Evolutionary conservation across 2,888 invertebrate genomes (phyloP).

Genomic region (Spatulosminthurus flaviceps): DNA sequence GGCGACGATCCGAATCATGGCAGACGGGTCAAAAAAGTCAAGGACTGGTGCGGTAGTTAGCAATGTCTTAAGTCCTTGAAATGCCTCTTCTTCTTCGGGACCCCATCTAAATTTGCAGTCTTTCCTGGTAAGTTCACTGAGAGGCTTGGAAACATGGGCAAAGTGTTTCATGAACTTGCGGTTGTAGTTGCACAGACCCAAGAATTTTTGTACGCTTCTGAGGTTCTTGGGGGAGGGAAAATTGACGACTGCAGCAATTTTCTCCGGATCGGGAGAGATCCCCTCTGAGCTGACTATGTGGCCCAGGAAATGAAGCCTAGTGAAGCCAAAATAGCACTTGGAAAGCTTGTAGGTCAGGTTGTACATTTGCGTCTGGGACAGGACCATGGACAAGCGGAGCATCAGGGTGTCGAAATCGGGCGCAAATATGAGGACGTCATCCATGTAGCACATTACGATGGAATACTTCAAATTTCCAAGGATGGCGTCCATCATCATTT

Average conservation of each 20-base stretch:
- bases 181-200: slow-evolving; percentile 54
- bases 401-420: not conserved
- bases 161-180: slow-evolving; percentile 46
- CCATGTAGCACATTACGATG: too few species aligned
- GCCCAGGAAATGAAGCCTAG: slow-evolving; percentile 64
- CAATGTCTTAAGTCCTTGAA: not conserved
- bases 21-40: not conserved
- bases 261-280: slow-evolving; percentile 51
- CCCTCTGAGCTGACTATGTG: slow-evolving; percentile 64
- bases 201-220: slow-evolving; percentile 31
- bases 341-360: slow-evolving; percentile 55
- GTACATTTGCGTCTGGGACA: not conserved
- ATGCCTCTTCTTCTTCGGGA: not conserved
- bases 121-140: slow-evolving; percentile 24
- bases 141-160: slow-evolving; percentile 35
- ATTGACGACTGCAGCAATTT: slow-evolving; percentile 33
- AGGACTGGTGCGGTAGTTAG: slow-evolving; percentile 19
- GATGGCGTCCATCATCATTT: too few species aligned
- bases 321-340: slow-evolving; percentile 64
- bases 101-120: slow-evolving; percentile 21
- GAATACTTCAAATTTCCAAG: too few species aligned
- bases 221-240: slow-evolving; percentile 37
- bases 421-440: not conserved
- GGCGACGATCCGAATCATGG: not conserved
- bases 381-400: not conserved